These are phyloP conservation scores for Drosophila nigromelanica DNA, from an alignment of 1,140 invertebrate genomes.

Conservation along the genomic window DNA sequence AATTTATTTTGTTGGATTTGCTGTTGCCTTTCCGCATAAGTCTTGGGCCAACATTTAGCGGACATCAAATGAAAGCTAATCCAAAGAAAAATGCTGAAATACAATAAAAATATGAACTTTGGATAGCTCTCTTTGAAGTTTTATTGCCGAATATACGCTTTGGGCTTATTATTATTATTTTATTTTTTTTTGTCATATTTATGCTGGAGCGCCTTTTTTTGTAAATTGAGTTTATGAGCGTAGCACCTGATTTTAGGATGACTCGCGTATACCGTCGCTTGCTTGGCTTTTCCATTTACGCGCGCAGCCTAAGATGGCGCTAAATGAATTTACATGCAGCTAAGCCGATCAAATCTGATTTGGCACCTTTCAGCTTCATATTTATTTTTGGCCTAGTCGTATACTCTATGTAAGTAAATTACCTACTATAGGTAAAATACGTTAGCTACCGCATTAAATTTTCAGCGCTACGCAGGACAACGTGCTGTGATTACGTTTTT, in stretches of 20 bases:
- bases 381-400: background rate
- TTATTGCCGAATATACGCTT: slow-evolving; percentile 19
- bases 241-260: slow-evolving; percentile 26
- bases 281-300: slow-evolving; percentile 7
- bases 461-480: slow-evolving; percentile 18
- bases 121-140: slow-evolving; percentile 30
- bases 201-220: slow-evolving; percentile 10
- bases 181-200: slow-evolving; percentile 30
- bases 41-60: background rate
- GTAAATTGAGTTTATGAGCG: slow-evolving; percentile 67
- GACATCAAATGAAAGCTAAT: slow-evolving; percentile 20
- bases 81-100: slow-evolving; percentile 7
- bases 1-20: background rate
- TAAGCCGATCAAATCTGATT: slow-evolving; percentile 72
- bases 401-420: slow-evolving; percentile 34
- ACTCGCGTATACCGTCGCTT: background rate
- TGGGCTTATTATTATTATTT: no score
- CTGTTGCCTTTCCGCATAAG: background rate
- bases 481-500: slow-evolving; percentile 43
- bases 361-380: slow-evolving; percentile 16
- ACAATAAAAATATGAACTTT: slow-evolving; percentile 32
- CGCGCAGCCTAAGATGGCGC: slow-evolving; percentile 51
- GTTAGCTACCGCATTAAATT: slow-evolving; percentile 22
- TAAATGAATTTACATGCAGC: slow-evolving; percentile 67
- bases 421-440: slow-evolving; percentile 12